Conservation (phyloP, 2,797 vertebrate genomes). For the Lateolabrax maculatus region DNA sequence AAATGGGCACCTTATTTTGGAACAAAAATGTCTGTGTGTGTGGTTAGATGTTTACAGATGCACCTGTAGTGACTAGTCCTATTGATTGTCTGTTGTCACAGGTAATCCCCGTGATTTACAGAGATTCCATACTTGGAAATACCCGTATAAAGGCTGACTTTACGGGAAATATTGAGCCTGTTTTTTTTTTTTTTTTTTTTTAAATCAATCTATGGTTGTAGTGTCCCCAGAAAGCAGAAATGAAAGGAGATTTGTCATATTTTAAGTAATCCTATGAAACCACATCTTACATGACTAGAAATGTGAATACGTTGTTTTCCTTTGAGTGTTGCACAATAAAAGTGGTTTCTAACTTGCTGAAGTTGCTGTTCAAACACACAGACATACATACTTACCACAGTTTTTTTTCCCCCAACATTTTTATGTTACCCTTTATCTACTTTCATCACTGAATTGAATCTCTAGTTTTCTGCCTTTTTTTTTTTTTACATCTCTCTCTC, state of each 20-base stretch:
- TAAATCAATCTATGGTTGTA: not conserved
- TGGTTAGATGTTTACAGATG: not conserved
- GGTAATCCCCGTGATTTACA: constrained; percentile 16
- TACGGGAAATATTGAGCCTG: not conserved
- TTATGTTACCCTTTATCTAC: not conserved
- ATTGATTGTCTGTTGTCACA: not conserved
- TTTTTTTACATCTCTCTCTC: not conserved
- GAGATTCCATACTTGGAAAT: constrained; percentile 3
- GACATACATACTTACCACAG: no score
- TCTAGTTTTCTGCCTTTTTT: not conserved
- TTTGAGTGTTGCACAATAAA: not conserved
- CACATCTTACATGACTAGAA: not conserved
- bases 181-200: no score
- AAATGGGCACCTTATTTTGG: not conserved
- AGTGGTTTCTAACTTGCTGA: not conserved
- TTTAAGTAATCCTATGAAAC: not conserved
- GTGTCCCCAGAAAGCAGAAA: constrained; percentile 20
- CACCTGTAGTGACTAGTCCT: not conserved
- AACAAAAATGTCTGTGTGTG: not conserved
- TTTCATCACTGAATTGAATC: not conserved
- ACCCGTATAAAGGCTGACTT: not conserved
- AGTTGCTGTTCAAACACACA: not conserved
- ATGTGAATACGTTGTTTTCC: no score
- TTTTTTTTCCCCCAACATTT: no score
- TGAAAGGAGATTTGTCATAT: constrained; percentile 1